Conservation (phyloP, 1,140 invertebrate species). For the Luehdorfia chinensis region DNA sequence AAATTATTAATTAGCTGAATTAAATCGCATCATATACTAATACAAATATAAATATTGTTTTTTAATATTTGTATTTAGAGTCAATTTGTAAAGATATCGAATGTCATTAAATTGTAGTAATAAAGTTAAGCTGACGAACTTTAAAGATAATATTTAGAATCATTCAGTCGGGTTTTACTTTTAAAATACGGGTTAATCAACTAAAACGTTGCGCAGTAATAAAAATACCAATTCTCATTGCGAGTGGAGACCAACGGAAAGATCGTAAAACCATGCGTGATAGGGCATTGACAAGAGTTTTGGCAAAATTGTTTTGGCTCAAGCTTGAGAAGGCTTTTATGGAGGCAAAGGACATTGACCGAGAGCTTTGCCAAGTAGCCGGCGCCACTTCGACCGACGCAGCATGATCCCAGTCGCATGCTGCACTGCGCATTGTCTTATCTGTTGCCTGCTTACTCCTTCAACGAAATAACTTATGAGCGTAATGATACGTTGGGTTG, state of each 20-base stretch:
- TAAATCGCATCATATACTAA: too few species aligned
- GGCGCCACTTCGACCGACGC: constrained; percentile 65
- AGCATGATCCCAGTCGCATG: constrained; percentile 49
- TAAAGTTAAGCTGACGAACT: too few species aligned
- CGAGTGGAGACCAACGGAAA: constrained; percentile 30
- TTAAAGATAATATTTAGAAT: too few species aligned
- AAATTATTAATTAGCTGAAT: too few species aligned
- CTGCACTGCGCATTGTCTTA: constrained; percentile 67
- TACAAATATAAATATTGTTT: too few species aligned
- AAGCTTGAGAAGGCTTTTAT: constrained; percentile 65
- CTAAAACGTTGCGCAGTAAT: too few species aligned
- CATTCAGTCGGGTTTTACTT: too few species aligned
- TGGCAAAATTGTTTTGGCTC: constrained; percentile 73
- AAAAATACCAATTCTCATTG: too few species aligned
- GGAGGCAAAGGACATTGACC: constrained; percentile 61
- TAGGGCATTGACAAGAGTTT: constrained; percentile 65
- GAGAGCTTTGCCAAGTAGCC: constrained; percentile 62
- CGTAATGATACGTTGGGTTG: constrained; percentile 47
- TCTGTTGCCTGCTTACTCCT: constrained; percentile 44
- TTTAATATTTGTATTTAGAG: too few species aligned
- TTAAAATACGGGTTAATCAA: too few species aligned
- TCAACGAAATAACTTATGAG: constrained; percentile 51
- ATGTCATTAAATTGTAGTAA: too few species aligned
- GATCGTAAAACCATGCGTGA: constrained; percentile 63
- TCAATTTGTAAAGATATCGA: too few species aligned